A percentile compares a stretch with the other conserved stretches of the same genome.
phyloP scores from a whole-genome alignment of 2,888 invertebrate species.

The Cartodere bifasciata region DNA sequence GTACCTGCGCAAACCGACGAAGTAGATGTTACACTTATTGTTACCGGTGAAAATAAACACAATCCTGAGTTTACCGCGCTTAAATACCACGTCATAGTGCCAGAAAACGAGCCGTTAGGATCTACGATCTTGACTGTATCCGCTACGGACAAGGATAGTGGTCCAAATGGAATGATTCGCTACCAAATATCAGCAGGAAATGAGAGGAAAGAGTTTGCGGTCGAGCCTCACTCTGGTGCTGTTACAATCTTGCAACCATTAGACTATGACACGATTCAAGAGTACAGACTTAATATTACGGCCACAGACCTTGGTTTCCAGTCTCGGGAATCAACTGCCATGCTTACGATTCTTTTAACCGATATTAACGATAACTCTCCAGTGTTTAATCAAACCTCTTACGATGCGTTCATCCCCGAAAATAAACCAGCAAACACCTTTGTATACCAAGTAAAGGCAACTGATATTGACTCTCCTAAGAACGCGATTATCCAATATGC shows the following conservation, averaged over 20 bases:
- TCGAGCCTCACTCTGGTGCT: constrained; percentile 64
- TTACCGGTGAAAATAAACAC: constrained; percentile 73
- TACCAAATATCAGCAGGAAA: constrained; percentile 80
- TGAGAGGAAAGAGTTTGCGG: constrained; percentile 63
- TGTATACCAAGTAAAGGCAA: constrained; percentile 63
- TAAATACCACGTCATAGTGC: constrained; percentile 80
- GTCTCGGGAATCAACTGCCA: constrained; percentile 61
- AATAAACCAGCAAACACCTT: constrained; percentile 64
- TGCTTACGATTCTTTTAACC: constrained; percentile 72
- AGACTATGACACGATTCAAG: constrained; percentile 77
- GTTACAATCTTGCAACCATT: constrained; percentile 67
- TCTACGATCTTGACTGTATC: constrained; percentile 73
- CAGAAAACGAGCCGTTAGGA: constrained; percentile 81
- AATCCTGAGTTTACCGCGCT: constrained; percentile 72
- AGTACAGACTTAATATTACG: constrained; percentile 76
- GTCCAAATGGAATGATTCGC: constrained; percentile 80
- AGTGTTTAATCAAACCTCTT: constrained; percentile 62
- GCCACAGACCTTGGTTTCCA: constrained; percentile 79
- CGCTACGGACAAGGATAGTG: constrained; percentile 74
- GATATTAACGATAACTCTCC: constrained; percentile 94
- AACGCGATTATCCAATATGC: constrained; percentile 78
- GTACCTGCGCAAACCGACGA: constrained; percentile 76
- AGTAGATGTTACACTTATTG: constrained; percentile 56
- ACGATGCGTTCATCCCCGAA: constrained; percentile 69
- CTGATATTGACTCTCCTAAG: constrained; percentile 77